Evolutionary conservation across 2,888 invertebrate genomes (phyloP).

Genomic region (Parnassius smintheus): DNA sequence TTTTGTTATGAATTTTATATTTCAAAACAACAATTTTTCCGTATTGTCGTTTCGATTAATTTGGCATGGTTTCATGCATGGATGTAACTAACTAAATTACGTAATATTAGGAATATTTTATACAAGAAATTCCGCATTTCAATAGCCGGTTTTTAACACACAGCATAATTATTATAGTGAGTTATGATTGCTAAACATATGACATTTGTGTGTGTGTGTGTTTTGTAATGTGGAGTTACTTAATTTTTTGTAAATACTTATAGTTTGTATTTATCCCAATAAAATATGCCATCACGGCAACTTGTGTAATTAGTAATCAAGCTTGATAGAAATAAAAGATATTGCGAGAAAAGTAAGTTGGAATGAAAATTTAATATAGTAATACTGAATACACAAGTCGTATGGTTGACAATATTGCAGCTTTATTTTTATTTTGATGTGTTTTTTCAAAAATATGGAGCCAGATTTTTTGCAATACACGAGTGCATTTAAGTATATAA

Average conservation of each 20-base stretch:
- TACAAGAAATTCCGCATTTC: conserved; percentile 14
- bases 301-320: conserved; percentile 5
- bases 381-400: conserved; percentile 1
- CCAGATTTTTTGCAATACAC: neutral
- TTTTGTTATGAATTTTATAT: neutral
- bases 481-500: no score
- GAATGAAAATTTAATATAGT: no score
- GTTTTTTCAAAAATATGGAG: conserved; percentile 7
- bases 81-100: conserved; percentile 34
- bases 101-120: neutral
- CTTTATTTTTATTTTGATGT: conserved; percentile 13
- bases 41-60: neutral
- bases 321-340: neutral
- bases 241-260: conserved; percentile 11
- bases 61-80: conserved; percentile 41
- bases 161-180: neutral
- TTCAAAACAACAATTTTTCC: neutral
- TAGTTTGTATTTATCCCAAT: conserved; percentile 1
- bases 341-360: neutral
- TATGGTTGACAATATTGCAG: neutral
- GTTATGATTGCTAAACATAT: neutral
- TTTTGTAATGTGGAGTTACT: conserved; percentile 10
- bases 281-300: neutral
- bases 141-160: neutral
- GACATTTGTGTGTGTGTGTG: neutral